Base-by-base conservation (phyloP, 2,113 vertebrate species). In the Alectura lathami region DNA sequence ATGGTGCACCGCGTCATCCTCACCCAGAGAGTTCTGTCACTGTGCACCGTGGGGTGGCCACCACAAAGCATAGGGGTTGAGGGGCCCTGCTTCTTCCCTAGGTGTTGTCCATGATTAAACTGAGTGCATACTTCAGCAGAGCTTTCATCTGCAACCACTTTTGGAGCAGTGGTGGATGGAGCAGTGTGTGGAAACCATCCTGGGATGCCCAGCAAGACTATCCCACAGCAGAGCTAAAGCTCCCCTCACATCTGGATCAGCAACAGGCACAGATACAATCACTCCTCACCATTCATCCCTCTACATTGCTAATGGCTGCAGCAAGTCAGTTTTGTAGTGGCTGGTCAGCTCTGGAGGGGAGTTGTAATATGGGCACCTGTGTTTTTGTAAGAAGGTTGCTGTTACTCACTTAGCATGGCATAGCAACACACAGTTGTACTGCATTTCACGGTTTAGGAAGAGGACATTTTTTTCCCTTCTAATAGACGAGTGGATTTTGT, bases 191-290 rank as follows among this genome's bases (percentile, higher is more conserved):
- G 48, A 50, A n/a, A 26, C 26, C 40, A 30, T 34, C 40, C 54
- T 45, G 30, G 14, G 14, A 5, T 68, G 86, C 60, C 30, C 59
- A 27, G 1, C 0, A 1, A 54, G 13, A 6, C 72, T 85, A 2
- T n/a, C 88, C 14, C 68, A 54, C 22, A n/a, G n/a, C 17, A 64
- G 30, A 70, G 26, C 21, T 72, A 32, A 53, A 86, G 48, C 30
- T 76, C 23, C 43, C 18, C 40, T 80, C 17, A 9, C 6, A 14
- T n/a, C 57, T 83, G 27, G 26, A 64, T 54, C 63, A 68, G 34
- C 53, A 72, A 12, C 59, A 90, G 47, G 30, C 21, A 47, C 26
- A 29, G 47, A 51, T 30, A 79, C 15, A 68, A 50, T 54, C 68
- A 3, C 23, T 91, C 43, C 56, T 72, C 66, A 86, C 17, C 43